phyloP scores from a whole-genome alignment of 2,888 invertebrate genomes.

The Drosophila kambysellisi region DNA sequence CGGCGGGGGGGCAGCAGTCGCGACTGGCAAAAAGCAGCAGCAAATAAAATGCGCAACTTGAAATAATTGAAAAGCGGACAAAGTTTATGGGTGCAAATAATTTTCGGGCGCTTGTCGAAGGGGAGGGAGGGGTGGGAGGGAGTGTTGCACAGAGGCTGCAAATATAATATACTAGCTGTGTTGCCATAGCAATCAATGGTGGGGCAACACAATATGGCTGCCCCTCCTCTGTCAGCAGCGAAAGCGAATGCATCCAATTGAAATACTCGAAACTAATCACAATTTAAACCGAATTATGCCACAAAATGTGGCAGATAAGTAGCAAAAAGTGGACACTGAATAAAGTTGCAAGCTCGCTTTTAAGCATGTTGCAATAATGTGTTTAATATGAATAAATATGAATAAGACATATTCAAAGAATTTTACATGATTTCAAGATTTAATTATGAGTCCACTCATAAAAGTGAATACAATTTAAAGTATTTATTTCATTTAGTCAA shows the following conservation, averaged over 20 bases:
- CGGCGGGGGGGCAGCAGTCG: constrained; percentile 6
- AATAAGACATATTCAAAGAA: neutral
- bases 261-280: neutral
- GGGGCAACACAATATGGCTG: neutral
- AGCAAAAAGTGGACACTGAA: neutral
- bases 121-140: neutral
- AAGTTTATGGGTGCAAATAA: constrained; percentile 69
- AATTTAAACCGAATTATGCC: neutral
- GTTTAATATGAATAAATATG: neutral
- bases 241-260: neutral
- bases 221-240: neutral
- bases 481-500: neutral
- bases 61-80: constrained; percentile 73
- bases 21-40: constrained; percentile 42
- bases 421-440: no score
- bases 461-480: neutral
- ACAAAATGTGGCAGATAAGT: neutral
- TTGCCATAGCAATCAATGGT: constrained; percentile 13
- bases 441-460: neutral
- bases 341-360: neutral
- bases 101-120: constrained; percentile 37
- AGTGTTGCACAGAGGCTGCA: neutral
- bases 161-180: neutral
- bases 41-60: constrained; percentile 62
- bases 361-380: neutral